Evolutionary conservation across 1,140 invertebrate species (phyloP), one percentile per base, ranked within the genome.

Genomic region (Eumaeus atala): DNA sequence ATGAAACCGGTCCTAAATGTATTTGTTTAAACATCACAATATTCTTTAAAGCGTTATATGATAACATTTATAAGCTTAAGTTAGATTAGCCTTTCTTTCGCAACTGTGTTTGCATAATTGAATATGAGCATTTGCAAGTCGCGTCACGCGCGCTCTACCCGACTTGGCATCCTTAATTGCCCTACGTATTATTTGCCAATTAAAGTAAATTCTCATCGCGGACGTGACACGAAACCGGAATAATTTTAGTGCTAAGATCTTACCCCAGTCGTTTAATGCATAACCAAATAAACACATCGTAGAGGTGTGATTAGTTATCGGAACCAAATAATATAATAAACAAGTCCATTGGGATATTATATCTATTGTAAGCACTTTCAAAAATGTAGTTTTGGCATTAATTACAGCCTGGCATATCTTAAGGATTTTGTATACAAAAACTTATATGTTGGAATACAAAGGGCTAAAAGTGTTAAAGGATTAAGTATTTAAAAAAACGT

Each of bases 151-250:
- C 78, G 77, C 74, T 80, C 79, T 71, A 70, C 77, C 83, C 78
- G 73, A 81, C 84, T 84, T 79, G 77, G 80, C 78, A 84, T 86
- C 84, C 83, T 76, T 87, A 87, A 87, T 87, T 87, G 77, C 78
- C 85, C 74, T 86, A 75, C 78, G 85, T 87, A 87, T 87, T 87
- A 87, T 87, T 86, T 86, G 85, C 85, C 85, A 87, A 87, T 87
- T 87, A 87, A 84, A 85, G 82, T 85, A 81, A 83, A 87, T 85
- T 87, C 78, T 84, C 85, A 79, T 85, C 66, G 81, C 63, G 69
- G 65, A 87, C 84, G 84, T 87, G 84, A 85, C 75, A 62, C 59
- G 84, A 83, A 87, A 83, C 74, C 75, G 61, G 67, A 75, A 86
- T 79, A 67, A 72, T 75, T 72, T 72, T 70, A 48, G 64, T 60